Conservation (phyloP, 2,113 vertebrate species). For the Cyanocitta stelleri region DNA sequence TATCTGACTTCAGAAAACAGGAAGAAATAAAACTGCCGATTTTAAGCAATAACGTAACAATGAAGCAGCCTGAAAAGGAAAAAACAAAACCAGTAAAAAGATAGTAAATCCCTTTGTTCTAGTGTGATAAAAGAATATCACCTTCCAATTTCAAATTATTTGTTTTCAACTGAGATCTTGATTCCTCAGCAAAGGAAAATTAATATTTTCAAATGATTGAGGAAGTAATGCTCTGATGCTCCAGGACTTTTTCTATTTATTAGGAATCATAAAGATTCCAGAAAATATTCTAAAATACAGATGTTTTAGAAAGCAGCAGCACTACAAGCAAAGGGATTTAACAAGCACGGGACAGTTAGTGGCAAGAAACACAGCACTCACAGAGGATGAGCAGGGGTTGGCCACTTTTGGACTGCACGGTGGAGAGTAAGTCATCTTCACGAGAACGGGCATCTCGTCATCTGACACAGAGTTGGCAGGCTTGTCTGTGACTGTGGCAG, state of each 20-base stretch:
- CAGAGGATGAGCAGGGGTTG: conserved; percentile 77
- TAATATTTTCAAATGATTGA: not conserved
- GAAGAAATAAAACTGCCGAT: conserved; percentile 36
- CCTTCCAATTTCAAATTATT: not conserved
- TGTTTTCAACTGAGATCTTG: not conserved
- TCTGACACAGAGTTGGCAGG: conserved; percentile 77
- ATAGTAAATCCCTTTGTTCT: conserved; percentile 66
- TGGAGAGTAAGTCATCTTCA: conserved; percentile 82
- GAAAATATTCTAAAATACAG: not conserved
- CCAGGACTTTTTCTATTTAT: not conserved
- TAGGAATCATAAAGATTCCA: not conserved
- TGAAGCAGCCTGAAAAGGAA: conserved; percentile 49
- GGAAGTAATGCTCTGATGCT: not conserved
- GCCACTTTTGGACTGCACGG: conserved; percentile 74
- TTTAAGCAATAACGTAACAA: conserved; percentile 47
- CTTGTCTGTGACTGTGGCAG: conserved; percentile 75
- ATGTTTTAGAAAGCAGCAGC: not conserved
- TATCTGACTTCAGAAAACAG: conserved; percentile 21
- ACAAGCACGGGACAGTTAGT: conserved; percentile 63
- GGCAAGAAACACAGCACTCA: conserved; percentile 78
- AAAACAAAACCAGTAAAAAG: conserved; percentile 38
- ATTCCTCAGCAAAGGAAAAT: not conserved
- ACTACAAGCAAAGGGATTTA: conserved; percentile 74
- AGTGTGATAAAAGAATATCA: not conserved
- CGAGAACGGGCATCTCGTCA: conserved; percentile 83